phyloP scores from a whole-genome alignment of 2,888 invertebrate species.

The Rhopalosiphum nymphaeae region DNA sequence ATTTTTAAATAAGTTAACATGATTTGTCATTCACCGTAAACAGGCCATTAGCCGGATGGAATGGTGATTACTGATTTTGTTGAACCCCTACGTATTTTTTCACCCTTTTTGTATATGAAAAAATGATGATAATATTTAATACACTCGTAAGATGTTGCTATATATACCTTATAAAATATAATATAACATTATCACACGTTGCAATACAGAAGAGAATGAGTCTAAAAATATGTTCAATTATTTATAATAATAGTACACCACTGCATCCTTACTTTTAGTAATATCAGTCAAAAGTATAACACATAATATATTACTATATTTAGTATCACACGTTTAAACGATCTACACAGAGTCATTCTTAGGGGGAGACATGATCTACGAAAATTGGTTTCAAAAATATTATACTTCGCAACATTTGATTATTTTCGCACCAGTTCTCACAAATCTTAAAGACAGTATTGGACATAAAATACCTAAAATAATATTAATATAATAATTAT shows the following conservation, averaged over 20 bases:
- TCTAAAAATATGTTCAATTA: not conserved
- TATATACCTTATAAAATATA: not conserved
- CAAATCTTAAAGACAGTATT: too few relatives aligned
- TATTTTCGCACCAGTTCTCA: not conserved
- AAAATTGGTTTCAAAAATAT: too few relatives aligned
- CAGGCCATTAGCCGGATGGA: not conserved
- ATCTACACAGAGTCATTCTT: not conserved
- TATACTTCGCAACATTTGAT: too few relatives aligned
- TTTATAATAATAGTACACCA: not conserved
- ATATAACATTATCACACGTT: not conserved
- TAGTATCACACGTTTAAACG: not conserved
- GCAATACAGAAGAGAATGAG: not conserved
- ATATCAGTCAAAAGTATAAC: not conserved
- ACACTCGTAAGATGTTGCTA: not conserved
- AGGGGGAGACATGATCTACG: too few relatives aligned
- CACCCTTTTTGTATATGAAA: not conserved
- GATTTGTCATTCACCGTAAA: not conserved
- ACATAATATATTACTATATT: not conserved
- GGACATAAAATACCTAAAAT: too few relatives aligned
- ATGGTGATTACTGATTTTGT: not conserved
- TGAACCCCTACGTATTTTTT: not conserved
- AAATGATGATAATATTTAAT: not conserved
- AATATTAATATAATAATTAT: not conserved
- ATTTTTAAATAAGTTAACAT: not conserved
- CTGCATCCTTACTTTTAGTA: not conserved